These are phyloP conservation scores for Smutsia gigantea DNA, from an alignment of 2,797 vertebrate species.

Conservation along the genomic window DNA sequence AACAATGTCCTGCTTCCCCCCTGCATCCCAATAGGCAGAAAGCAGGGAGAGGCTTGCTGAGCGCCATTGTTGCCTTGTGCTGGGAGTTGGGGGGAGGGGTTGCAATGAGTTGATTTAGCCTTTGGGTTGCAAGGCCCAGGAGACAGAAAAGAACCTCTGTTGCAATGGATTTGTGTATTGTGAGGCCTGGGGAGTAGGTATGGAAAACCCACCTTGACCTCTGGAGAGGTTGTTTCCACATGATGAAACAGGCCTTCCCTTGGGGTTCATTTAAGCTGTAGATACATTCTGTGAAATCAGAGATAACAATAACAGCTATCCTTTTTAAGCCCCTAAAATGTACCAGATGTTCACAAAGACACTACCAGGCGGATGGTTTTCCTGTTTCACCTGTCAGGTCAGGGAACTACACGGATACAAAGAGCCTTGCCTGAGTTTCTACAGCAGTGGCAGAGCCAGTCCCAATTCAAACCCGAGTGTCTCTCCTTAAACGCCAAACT, in stretches of 20 bases:
- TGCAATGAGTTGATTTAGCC: not conserved
- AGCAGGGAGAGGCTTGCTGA: not conserved
- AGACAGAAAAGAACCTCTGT: not conserved
- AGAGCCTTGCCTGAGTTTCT: not conserved
- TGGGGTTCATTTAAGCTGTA: not conserved
- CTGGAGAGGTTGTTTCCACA: not conserved
- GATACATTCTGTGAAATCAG: not conserved
- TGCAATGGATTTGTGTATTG: not conserved
- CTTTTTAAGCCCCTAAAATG: not conserved
- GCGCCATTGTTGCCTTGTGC: not conserved
- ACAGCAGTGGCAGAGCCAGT: not conserved
- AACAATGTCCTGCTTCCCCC: not conserved
- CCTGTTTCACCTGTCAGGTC: not conserved
- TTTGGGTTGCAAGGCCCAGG: not conserved
- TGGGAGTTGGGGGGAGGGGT: too few species aligned
- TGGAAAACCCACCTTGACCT: not conserved
- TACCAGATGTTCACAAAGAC: not conserved
- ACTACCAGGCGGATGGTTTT: not conserved
- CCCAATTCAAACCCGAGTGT: not conserved
- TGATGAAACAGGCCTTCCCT: not conserved
- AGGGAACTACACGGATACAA: not conserved
- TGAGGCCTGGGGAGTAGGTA: not conserved
- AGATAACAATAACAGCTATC: not conserved
- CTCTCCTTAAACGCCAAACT: not conserved
- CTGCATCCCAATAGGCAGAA: fast-evolving